These are phyloP conservation scores for Byasa hedistus DNA, from an alignment of 2,888 invertebrate genomes.

Conservation along the genomic window DNA sequence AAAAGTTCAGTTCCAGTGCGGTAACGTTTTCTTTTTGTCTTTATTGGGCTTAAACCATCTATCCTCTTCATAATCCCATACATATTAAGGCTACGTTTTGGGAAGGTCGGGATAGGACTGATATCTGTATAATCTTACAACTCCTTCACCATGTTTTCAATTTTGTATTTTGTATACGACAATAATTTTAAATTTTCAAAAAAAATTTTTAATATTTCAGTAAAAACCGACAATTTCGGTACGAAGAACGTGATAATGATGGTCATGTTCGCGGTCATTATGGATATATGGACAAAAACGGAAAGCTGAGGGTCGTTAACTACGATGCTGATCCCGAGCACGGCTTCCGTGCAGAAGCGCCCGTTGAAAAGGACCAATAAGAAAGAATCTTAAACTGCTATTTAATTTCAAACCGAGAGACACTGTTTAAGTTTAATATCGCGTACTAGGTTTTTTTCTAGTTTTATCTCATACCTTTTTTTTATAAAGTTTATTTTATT, in stretches of 20 bases:
- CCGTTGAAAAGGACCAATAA: constrained; percentile 45
- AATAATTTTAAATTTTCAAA: constrained; percentile 2
- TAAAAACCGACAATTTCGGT: constrained; percentile 88
- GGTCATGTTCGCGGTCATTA: constrained; percentile 89
- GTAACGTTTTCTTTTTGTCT: too few species aligned
- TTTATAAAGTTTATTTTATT: too few species aligned
- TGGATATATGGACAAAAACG: constrained; percentile 87
- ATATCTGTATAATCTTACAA: too few species aligned
- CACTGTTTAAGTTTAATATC: too few species aligned
- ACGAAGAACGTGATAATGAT: constrained; percentile 87
- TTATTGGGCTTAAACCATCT: too few species aligned
- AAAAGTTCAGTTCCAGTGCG: too few species aligned
- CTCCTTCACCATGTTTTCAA: background rate
- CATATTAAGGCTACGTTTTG: too few species aligned
- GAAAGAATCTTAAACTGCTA: constrained; percentile 2
- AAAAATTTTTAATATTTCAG: constrained; percentile 67
- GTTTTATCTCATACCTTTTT: too few species aligned
- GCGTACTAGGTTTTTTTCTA: too few species aligned
- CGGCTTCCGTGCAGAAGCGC: constrained; percentile 83
- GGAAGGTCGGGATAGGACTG: too few species aligned
- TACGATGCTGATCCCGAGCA: constrained; percentile 86
- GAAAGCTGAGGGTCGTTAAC: constrained; percentile 87
- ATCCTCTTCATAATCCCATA: too few species aligned
- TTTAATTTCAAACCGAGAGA: too few species aligned
- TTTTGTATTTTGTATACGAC: background rate